Conservation (phyloP, 2,797 vertebrate species). For the Knipowitschia caucasica region DNA sequence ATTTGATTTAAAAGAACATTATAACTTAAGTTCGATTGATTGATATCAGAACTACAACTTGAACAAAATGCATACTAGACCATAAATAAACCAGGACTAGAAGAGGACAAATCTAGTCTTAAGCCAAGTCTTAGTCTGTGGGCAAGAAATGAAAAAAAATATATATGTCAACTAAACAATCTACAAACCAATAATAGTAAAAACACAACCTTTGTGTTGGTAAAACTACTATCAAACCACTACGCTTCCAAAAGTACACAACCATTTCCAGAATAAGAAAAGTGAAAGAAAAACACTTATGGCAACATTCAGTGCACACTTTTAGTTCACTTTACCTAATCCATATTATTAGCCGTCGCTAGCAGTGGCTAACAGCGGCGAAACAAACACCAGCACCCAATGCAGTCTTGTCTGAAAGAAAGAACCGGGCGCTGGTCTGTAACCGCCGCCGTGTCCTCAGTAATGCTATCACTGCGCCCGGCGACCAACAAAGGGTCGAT, state of each 20-base stretch:
- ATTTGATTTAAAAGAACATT: no score
- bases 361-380: not conserved
- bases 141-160: no score
- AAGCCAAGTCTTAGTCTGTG: no score
- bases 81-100: no score
- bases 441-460: slow-evolving; percentile 37
- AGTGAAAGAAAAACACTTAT: no score
- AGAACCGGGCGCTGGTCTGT: no score
- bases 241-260: not conserved
- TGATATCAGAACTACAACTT: no score
- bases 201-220: not conserved
- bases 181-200: not conserved
- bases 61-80: no score
- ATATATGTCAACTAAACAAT: not conserved
- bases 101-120: no score
- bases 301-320: not conserved
- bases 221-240: slow-evolving; percentile 1
- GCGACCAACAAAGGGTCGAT: slow-evolving; percentile 53
- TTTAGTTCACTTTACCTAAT: slow-evolving; percentile 10
- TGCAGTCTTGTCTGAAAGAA: slow-evolving; percentile 24
- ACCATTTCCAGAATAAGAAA: not conserved
- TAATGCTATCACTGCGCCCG: slow-evolving; percentile 52
- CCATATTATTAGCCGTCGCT: slow-evolving; percentile 3
- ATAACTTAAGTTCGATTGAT: no score
- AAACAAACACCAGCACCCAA: slow-evolving; percentile 39